Evolutionary conservation across 2,113 vertebrate species (phyloP).

Genomic region (Sterrhoptilus dennistouni): DNA sequence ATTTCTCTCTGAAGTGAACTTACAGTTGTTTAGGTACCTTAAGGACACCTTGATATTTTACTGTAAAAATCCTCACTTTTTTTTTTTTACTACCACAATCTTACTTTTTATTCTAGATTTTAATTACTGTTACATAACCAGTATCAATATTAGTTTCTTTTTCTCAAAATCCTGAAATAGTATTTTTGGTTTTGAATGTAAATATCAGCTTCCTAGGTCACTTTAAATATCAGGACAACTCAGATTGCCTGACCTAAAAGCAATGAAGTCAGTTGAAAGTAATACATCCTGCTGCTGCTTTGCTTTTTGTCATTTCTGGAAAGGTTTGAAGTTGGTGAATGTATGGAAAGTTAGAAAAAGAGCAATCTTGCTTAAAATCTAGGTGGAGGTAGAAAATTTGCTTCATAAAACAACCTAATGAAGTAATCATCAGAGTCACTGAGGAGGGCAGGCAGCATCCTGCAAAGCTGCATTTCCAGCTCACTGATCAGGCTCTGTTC

Average conservation of each 20-base stretch:
- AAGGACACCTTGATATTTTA: not conserved
- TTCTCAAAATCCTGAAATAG: not conserved
- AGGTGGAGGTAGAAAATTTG: not conserved
- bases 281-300: not conserved
- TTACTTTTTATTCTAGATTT: not conserved
- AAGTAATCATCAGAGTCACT: not conserved
- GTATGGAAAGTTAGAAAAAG: slow-evolving; percentile 7
- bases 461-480: not conserved
- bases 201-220: not conserved
- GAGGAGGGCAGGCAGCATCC: not conserved
- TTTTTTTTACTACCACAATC: not conserved
- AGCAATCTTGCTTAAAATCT: not conserved
- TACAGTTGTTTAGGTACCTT: not conserved
- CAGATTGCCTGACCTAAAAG: not conserved
- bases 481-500: not conserved
- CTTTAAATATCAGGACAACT: not conserved
- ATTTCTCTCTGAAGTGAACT: not conserved
- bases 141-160: not conserved
- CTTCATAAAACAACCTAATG: not conserved
- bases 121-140: not conserved
- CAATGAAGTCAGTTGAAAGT: not conserved
- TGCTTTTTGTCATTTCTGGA: not conserved
- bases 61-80: not conserved
- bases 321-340: not conserved
- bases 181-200: not conserved